Conservation (phyloP, 1,140 invertebrate species). For the Tachypleus tridentatus region DNA sequence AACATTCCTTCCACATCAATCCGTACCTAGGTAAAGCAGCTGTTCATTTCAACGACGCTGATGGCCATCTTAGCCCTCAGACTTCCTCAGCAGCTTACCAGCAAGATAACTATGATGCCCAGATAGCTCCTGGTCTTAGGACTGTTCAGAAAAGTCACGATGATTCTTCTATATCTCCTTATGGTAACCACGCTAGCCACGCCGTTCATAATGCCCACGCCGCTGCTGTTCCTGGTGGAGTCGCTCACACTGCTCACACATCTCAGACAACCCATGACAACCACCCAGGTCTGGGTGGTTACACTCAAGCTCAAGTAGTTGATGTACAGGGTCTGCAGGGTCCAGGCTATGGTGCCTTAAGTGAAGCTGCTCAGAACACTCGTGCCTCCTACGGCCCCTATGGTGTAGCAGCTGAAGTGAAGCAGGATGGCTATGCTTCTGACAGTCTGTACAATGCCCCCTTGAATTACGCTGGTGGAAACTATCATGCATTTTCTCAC, state of each 20-base stretch:
- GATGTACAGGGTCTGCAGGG: neutral
- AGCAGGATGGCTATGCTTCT: neutral
- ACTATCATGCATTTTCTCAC: neutral
- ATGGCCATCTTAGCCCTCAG: conserved; percentile 13
- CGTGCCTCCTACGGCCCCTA: neutral
- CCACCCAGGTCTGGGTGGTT: neutral
- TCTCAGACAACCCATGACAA: neutral
- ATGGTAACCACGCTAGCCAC: neutral
- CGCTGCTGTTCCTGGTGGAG: neutral
- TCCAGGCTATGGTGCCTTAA: neutral
- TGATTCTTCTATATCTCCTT: neutral
- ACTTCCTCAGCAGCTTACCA: neutral
- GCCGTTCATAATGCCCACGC: neutral
- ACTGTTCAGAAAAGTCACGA: neutral
- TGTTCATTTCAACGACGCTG: conserved; percentile 17
- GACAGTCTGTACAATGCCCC: neutral
- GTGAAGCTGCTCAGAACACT: neutral
- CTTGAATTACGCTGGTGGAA: neutral
- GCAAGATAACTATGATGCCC: neutral
- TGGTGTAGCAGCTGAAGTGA: neutral
- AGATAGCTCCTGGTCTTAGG: neutral
- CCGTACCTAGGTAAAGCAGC: conserved; percentile 16
- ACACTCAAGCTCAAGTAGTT: neutral
- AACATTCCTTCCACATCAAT: conserved; percentile 21
- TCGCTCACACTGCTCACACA: neutral